A percentile compares a stretch with the other conserved stretches of the same genome.
phyloP scores from a whole-genome alignment of 2,888 invertebrate genomes.

The Phania funesta region DNA sequence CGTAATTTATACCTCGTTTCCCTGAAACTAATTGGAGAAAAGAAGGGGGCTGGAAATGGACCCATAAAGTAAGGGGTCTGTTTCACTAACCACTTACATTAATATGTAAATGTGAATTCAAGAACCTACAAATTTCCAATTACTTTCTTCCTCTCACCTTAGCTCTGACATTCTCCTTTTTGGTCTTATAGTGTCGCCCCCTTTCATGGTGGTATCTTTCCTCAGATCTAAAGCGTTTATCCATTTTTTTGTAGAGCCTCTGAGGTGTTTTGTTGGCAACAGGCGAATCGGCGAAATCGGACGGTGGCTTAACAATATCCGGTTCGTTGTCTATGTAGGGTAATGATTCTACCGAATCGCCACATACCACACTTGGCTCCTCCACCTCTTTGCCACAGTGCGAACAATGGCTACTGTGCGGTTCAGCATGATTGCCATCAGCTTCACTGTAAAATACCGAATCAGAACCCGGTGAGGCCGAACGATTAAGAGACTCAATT shows the following conservation, averaged over 20 bases:
- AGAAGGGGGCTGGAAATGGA: no score
- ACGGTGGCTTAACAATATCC: slow-evolving; percentile 93
- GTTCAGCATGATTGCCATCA: slow-evolving; percentile 81
- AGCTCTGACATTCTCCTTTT: slow-evolving; percentile 87
- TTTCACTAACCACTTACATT: no score
- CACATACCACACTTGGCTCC: slow-evolving; percentile 79
- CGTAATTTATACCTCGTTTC: no score
- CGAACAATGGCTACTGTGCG: slow-evolving; percentile 85
- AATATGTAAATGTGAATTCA: no score
- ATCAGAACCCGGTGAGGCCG: slow-evolving; percentile 94
- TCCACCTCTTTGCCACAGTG: slow-evolving; percentile 92
- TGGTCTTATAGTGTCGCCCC: slow-evolving; percentile 84
- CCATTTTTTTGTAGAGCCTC: slow-evolving; percentile 88
- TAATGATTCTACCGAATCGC: slow-evolving; percentile 79
- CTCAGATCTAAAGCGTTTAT: slow-evolving; percentile 89
- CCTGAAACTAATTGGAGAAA: no score
- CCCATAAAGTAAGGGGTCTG: no score
- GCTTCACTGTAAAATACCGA: slow-evolving; percentile 94
- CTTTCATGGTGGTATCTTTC: slow-evolving; percentile 84
- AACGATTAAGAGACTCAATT: slow-evolving; percentile 89
- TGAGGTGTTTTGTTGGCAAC: slow-evolving; percentile 82
- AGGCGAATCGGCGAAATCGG: slow-evolving; percentile 93
- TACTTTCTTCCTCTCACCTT: no score
- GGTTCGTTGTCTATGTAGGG: slow-evolving; percentile 81
- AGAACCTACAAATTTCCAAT: no score